These are phyloP conservation scores for Regulus satrapa DNA, from an alignment of 2,113 vertebrate genomes.

Conservation along the genomic window DNA sequence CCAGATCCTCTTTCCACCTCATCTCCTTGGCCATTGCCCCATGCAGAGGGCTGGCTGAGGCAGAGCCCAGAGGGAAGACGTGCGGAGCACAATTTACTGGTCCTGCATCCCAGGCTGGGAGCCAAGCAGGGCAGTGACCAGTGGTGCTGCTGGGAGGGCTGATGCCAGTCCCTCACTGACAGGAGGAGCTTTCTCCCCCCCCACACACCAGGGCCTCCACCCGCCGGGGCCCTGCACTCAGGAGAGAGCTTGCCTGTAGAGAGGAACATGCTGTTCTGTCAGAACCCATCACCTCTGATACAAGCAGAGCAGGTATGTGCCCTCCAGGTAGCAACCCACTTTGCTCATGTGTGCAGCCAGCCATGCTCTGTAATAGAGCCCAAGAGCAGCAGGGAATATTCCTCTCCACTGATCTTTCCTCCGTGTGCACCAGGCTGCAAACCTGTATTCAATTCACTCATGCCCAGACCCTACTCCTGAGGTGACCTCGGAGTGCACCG, in stretches of 20 bases:
- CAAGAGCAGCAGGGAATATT: not conserved
- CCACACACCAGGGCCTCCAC: not conserved
- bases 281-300: not conserved
- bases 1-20: not conserved
- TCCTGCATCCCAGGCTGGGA: not conserved
- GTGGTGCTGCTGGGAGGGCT: not conserved
- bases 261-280: not conserved
- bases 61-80: not conserved
- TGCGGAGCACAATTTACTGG: not conserved
- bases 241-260: fast-evolving
- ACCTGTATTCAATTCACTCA: fast-evolving
- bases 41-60: not conserved
- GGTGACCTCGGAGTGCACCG: fast-evolving
- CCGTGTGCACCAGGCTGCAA: not conserved
- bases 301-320: not conserved
- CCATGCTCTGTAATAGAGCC: not conserved
- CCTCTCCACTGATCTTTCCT: not conserved
- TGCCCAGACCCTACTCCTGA: not conserved
- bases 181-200: not conserved
- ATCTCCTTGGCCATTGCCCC: not conserved
- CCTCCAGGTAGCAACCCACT: not conserved
- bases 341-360: fast-evolving
- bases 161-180: not conserved
- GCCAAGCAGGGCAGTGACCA: not conserved
- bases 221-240: not conserved